Evolutionary conservation across 2,113 vertebrate genomes (phyloP), one percentile per base, ranked within the genome.

Genomic region (Tonatia bakeri): DNA sequence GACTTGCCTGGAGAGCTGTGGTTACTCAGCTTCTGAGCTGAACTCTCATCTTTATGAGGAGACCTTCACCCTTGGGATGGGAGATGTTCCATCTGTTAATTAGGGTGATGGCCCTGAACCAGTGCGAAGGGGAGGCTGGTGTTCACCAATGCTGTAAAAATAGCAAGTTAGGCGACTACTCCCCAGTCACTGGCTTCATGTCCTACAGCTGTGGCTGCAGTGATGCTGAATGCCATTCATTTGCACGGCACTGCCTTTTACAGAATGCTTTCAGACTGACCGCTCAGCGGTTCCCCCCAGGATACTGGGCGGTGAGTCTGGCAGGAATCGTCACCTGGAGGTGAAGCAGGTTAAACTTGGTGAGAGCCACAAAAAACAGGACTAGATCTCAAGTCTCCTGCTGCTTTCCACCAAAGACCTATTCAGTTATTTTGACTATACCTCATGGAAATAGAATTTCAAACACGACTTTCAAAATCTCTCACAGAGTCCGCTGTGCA

Each of bases 121-220:
- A 76, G 28, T 40, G 45, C 26, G 14, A 0, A 72, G 36, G 28
- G 64, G 20, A 76, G 61, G 43, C 36, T 11, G 9, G 19, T 3
- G 0, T 31, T 65, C 5, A 0, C n/a, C 4, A 26, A 1, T 20
- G 4, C 26, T n/a, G 8, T 75, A 36, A 50, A 36, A 64, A 64
- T 20, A 85, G 33, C 40, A 22, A 47, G 26, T 50, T 9, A 77
- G 61, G 17, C 0, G 0, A 7, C 1, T 2, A 3, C 4, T 28
- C 38, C 33, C 59, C 5, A 22, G 1, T 2, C 36, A 2, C 64
- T 65, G 31, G 13, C 19, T 33, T 64, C 33, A n/a, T 5, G 0
- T 17, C n/a, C 50, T 1, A 0, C 36, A 2, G 43, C 8, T 5
- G 1, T 15, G 17, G 67, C 5, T 0, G 24, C 1, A 2, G 31